Conservation (phyloP, 2,113 vertebrate species). For the Ctenomys sociabilis region DNA sequence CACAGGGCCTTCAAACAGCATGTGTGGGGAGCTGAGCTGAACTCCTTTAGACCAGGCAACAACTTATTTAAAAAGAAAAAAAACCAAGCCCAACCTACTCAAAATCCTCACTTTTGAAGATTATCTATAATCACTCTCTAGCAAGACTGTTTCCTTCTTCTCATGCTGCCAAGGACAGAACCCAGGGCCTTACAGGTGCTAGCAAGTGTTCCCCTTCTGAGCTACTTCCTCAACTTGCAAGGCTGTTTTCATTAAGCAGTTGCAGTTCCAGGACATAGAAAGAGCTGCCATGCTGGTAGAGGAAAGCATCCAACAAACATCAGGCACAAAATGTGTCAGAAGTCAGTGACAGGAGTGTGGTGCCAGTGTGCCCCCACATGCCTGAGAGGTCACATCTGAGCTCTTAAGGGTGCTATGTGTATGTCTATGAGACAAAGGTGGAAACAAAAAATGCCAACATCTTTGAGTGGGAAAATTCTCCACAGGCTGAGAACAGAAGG, state of each 20-base stretch:
- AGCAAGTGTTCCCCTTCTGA: not conserved
- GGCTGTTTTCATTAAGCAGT: not conserved
- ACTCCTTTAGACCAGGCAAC: not conserved
- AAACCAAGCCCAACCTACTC: not conserved
- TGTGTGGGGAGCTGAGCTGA: not conserved
- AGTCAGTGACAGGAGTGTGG: not conserved
- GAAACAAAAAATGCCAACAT: not conserved
- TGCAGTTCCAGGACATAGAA: not conserved
- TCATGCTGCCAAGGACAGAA: not conserved
- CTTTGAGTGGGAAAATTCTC: fast-evolving
- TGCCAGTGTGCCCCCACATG: no score
- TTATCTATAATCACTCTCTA: not conserved
- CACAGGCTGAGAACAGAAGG: not conserved
- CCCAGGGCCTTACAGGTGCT: no score
- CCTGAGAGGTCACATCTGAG: no score
- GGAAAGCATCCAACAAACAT: not conserved
- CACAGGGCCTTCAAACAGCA: fast-evolving
- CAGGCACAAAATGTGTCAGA: not conserved
- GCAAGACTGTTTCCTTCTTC: not conserved
- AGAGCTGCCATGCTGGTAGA: not conserved
- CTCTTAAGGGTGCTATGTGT: not conserved
- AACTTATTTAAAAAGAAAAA: not conserved
- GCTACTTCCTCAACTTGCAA: not conserved
- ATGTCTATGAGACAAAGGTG: not conserved
- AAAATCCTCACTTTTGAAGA: constrained; percentile 4